These are phyloP conservation scores for Sebastes wilsoni DNA, from an alignment of 2,797 vertebrate genomes.

Conservation along the genomic window DNA sequence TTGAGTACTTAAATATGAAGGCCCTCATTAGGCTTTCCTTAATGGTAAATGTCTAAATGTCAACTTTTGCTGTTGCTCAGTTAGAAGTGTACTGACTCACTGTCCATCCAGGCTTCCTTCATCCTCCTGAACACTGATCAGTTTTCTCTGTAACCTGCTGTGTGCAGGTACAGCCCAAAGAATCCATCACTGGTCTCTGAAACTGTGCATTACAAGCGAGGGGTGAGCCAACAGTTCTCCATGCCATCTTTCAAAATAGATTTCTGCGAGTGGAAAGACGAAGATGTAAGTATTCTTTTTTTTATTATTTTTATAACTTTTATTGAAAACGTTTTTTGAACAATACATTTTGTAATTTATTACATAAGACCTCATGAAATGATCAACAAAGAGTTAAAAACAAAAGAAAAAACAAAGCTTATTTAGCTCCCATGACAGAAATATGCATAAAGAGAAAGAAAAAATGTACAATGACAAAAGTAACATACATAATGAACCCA, in stretches of 20 bases:
- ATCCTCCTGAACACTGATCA: neutral
- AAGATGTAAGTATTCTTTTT: slow-evolving; percentile 87
- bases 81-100: neutral
- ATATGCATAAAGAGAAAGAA: neutral
- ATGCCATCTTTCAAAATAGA: slow-evolving; percentile 97
- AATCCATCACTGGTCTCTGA: slow-evolving; percentile 90
- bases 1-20: neutral
- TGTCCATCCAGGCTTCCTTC: neutral
- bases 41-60: neutral
- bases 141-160: neutral
- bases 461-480: neutral
- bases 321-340: neutral
- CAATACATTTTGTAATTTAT: neutral
- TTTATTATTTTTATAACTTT: rapidly evolving
- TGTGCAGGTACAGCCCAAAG: slow-evolving; percentile 92
- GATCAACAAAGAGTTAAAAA: neutral
- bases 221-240: slow-evolving; percentile 97
- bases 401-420: neutral
- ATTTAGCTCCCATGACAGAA: neutral
- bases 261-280: slow-evolving; percentile 97
- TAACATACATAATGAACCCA: neutral
- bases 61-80: neutral
- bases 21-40: neutral
- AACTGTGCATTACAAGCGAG: slow-evolving; percentile 95
- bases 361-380: neutral